Evolutionary conservation across 2,797 vertebrate species (phyloP).

Genomic region (Sphaeramia orbicularis): DNA sequence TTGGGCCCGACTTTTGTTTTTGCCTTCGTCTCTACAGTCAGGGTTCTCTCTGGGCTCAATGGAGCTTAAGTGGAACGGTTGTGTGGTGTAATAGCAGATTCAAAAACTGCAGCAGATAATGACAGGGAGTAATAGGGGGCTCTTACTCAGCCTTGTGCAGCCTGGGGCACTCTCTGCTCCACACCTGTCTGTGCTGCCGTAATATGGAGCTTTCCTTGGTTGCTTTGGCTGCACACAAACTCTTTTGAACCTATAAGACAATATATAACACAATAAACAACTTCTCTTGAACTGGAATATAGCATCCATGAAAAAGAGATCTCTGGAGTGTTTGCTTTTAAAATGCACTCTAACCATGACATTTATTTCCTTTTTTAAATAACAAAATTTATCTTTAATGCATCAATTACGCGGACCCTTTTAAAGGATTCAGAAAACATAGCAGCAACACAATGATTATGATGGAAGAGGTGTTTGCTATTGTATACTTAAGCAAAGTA

Average conservation of each 20-base stretch:
- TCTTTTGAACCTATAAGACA: slow-evolving; percentile 87
- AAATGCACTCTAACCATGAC: slow-evolving; percentile 35
- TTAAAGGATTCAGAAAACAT: background rate
- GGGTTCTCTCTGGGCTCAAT: slow-evolving; percentile 55
- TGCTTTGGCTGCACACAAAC: slow-evolving; percentile 85
- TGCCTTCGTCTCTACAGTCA: slow-evolving; percentile 18
- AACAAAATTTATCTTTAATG: slow-evolving; percentile 42
- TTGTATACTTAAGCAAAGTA: background rate
- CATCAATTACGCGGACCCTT: slow-evolving; percentile 24
- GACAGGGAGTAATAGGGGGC: slow-evolving; percentile 68
- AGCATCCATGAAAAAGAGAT: background rate
- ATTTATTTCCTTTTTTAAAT: slow-evolving; percentile 32
- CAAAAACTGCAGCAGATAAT: slow-evolving; percentile 76
- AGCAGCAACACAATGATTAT: slow-evolving; percentile 1
- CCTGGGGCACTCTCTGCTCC: slow-evolving; percentile 89
- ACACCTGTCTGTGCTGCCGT: slow-evolving; percentile 91
- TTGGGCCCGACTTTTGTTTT: slow-evolving; percentile 19
- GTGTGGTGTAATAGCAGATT: slow-evolving; percentile 69
- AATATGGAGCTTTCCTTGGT: slow-evolving; percentile 89
- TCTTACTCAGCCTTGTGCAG: slow-evolving; percentile 89
- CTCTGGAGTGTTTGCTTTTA: slow-evolving; percentile 30
- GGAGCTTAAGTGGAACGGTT: slow-evolving; percentile 64
- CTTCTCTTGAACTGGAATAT: slow-evolving; percentile 14
- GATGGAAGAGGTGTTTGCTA: slow-evolving; percentile 12
- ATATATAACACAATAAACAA: slow-evolving; percentile 57